Percentiles rank a stretch among this genome's conserved stretches.
These are phyloP conservation scores for Coracias cyanogaster DNA, from an alignment of 2,797 vertebrate species.

Conservation along the genomic window DNA sequence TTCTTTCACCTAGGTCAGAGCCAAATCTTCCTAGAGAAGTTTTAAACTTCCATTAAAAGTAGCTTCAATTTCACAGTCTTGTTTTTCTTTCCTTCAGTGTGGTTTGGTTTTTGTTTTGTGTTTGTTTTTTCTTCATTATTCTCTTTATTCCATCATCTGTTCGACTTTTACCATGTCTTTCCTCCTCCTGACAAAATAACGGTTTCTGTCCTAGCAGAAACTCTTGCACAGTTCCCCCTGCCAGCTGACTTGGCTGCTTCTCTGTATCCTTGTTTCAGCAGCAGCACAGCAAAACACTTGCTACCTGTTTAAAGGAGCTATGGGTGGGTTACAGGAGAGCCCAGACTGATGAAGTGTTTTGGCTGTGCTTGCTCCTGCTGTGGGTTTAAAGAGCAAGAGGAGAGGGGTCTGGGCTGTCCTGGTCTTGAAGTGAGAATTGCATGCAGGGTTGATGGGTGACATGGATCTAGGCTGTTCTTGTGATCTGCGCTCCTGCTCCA, in stretches of 20 bases:
- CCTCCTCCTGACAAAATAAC: background rate
- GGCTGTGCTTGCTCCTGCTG: background rate
- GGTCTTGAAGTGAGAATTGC: background rate
- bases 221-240: background rate
- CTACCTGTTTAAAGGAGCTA: background rate
- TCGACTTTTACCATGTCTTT: background rate
- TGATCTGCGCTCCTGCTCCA: background rate
- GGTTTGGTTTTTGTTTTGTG: background rate
- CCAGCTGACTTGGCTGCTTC: background rate
- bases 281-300: background rate
- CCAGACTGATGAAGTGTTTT: background rate
- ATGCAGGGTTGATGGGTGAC: rapidly evolving
- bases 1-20: background rate
- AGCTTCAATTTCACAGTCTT: background rate
- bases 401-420: background rate
- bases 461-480: rapidly evolving
- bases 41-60: background rate
- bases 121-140: background rate
- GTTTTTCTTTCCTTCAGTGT: background rate
- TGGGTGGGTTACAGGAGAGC: background rate
- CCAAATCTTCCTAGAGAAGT: background rate
- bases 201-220: background rate
- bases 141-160: background rate
- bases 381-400: background rate
- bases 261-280: rapidly evolving